Base-by-base conservation (phyloP, 2,797 vertebrate species). In the Pelochelys cantorii region DNA sequence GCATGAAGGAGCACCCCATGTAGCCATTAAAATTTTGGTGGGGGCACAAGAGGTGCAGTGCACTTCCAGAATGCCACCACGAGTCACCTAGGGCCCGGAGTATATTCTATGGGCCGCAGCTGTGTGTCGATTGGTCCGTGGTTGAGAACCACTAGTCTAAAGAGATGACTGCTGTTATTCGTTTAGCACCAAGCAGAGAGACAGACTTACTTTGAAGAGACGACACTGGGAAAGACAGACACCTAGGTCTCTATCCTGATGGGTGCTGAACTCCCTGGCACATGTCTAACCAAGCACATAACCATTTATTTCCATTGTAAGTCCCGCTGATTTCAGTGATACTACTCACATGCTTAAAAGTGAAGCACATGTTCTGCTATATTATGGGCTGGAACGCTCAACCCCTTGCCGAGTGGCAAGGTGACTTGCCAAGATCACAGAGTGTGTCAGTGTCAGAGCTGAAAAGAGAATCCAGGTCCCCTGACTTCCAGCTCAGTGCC, bases 241-340 rank as follows among this genome's bases (percentile, higher is more conserved):
- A 1, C 2, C 2, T 52, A 34, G 42, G 4, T 55, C 37, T 54
- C 83, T 84, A 34, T 34, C 31, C 62, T 90, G 54, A 79, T 22
- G 0, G 0, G 68, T 60, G 87, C 84, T 75, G 55, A 23, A 17
- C 7, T 0, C 48, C 27, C 59, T 25, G 31, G 34, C 56, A 29
- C 29, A 68, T 29, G 56, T 10, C 81, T 82, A 80, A 5, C 22
- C 22, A 79, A 53, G 29, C 1, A 22, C 25, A 83, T 78, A 84
- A 52, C 42, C 57, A 4, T 1, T 57, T n/a, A 6, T 31, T 93
- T 48, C 42, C 11, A 42, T 59, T 82, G 54, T 1, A 55, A 42
- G 22, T 68, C 60, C 42, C 7, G 48, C 22, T 2, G 20, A 57
- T 60, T 34, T 60, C 22, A 0, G 1, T 0, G 0, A 53, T 75